phyloP scores from a whole-genome alignment of 2,113 vertebrate species.

The Vanacampus margaritifer region DNA sequence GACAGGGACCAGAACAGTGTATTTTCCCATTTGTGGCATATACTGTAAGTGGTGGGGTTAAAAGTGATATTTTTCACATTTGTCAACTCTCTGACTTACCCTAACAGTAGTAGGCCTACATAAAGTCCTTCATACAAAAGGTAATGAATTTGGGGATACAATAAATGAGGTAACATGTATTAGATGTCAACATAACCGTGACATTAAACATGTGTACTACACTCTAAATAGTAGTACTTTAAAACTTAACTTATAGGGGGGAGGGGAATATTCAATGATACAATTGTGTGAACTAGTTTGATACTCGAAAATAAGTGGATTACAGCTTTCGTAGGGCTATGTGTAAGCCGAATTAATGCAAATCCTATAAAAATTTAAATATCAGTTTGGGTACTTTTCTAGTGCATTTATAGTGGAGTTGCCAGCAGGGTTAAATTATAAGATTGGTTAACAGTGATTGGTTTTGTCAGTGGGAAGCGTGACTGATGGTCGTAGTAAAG shows the following conservation, averaged over 20 bases:
- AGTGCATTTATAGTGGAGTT: not conserved
- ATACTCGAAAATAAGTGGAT: not conserved
- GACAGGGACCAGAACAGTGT: not conserved
- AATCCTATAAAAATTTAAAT: not conserved
- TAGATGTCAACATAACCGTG: no score
- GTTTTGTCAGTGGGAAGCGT: slow-evolving; percentile 1
- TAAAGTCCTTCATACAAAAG: not conserved
- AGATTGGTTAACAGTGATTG: not conserved
- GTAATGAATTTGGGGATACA: not conserved
- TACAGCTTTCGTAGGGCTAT: not conserved
- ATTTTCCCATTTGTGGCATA: not conserved
- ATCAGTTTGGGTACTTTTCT: not conserved
- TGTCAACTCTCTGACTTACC: not conserved
- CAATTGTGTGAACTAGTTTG: not conserved
- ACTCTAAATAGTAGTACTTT: not conserved
- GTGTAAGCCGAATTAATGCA: slow-evolving; percentile 17
- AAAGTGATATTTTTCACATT: not conserved
- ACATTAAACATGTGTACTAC: not conserved
- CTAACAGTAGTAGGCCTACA: no score
- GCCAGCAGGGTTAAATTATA: not conserved
- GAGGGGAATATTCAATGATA: not conserved
- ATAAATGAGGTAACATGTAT: not conserved
- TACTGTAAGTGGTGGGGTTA: no score
- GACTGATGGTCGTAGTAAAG: slow-evolving; percentile 3
- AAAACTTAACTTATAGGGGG: not conserved